phyloP scores from a whole-genome alignment of 2,113 vertebrate species.

The Orthochromis indermauri region DNA sequence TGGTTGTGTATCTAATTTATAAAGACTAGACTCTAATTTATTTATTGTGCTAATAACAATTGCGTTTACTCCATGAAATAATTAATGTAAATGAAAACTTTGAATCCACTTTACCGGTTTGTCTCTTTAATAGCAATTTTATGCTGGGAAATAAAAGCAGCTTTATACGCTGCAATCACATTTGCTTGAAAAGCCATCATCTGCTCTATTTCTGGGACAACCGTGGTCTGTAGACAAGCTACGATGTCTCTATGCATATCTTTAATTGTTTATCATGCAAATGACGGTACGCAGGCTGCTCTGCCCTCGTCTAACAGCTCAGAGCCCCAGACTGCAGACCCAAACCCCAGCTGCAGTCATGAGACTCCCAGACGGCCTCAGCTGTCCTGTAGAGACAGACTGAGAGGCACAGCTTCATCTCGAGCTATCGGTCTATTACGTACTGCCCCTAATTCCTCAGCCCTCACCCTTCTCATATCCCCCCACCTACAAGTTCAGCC shows the following conservation, averaged over 20 bases:
- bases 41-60: background rate
- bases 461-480: background rate
- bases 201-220: slow-evolving; percentile 66
- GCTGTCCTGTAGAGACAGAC: slow-evolving; percentile 46
- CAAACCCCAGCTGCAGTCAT: slow-evolving; percentile 62
- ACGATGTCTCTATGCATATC: slow-evolving; percentile 69
- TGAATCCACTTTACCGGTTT: background rate
- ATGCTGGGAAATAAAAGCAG: background rate
- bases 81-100: background rate
- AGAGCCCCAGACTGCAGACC: slow-evolving; percentile 60
- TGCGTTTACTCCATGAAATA: background rate
- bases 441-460: background rate
- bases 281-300: slow-evolving; percentile 61
- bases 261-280: slow-evolving; percentile 79
- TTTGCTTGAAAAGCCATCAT: slow-evolving; percentile 62
- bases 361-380: slow-evolving; percentile 61
- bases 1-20: background rate
- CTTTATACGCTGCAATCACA: background rate
- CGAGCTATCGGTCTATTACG: background rate
- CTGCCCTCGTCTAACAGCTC: slow-evolving; percentile 56
- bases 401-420: slow-evolving; percentile 9
- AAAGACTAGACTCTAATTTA: background rate
- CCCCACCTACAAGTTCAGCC: background rate
- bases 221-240: slow-evolving; percentile 67
- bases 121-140: background rate